Evolutionary conservation across 1,140 invertebrate species (phyloP), one percentile per base, ranked within the genome.

Genomic region (Pygmarrhopalites habei): DNA sequence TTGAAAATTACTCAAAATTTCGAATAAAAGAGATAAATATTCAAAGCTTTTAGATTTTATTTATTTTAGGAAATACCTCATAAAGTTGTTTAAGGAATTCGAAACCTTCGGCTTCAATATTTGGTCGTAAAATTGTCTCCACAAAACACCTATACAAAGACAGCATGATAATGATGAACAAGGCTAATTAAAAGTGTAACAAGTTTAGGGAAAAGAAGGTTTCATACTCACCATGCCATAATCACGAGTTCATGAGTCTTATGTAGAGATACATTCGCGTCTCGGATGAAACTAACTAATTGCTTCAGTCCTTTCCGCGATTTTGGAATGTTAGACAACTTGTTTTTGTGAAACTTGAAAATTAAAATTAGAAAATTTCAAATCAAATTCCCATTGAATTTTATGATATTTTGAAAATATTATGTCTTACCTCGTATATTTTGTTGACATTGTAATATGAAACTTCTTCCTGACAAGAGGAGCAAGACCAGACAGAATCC

Each of bases 401-500:
- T 7, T 7, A 35, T 5, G 5, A 35, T 7, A 35, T 35, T 7
- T 35, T 17, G 25, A 26, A 7, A 28, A 26, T 10, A 29, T 26
- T 52, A 14, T 7, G 10, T 23, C 7, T 19, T 15, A 19, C 49
- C 49, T 52, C 14, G 23, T 49, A 23, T 12, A 21, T 49, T 21
- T 57, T 23, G 19, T 49, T 29, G 7, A 63, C 25, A n/a, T 41
- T 19, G 15, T 17, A 26, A 32, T 53, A 66, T 1, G 68, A 43
- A 17, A 63, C 46, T 44, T 70, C 68, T 44, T 70, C 68, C 23
- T 61, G 55, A 43, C 68, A 70, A 29, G 3, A 25, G 17, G n/a
- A 23, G 41, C 68, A 70, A 7, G 58, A 60, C 68, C 68, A 70
- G 1, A 70, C 65, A 23, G 64, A 62, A n/a, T 66, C 46, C 7